Evolutionary conservation across 2,113 vertebrate genomes (phyloP), one percentile per base, ranked within the genome.

Genomic region (Gymnogyps californianus): DNA sequence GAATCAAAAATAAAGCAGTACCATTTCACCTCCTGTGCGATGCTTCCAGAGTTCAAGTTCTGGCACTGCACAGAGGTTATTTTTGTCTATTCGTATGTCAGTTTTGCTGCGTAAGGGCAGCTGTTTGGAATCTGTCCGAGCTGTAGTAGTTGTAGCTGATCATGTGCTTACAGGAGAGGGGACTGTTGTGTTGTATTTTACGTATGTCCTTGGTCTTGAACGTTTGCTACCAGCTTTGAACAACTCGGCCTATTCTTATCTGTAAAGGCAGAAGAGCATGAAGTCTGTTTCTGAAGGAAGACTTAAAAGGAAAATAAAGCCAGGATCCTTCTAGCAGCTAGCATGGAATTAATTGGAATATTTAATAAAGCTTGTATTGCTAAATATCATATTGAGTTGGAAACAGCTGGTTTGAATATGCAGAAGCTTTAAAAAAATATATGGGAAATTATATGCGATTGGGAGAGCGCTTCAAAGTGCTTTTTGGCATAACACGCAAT

Each of bases 301-400:
- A 70, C 15, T 88, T 93, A 58, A 91, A 80, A 85, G 38, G 36
- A 67, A 92, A 93, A 83, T 79, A 95, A 91, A 93, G 57, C 38
- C 42, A 76, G 31, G 40, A 75, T 55, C 16, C 18, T 88, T 90
- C 67, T 57, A 59, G 72, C 40, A 95, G 72, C 31, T 51, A n/a
- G 34, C 34, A 51, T 22, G n/a, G 46, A 86, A 90, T 88, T 83
- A 96, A 88, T 19, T 89, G 46, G 90, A 82, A 95, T 92, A 69
- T 54, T 91, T 85, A 88, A 64, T 66, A 74, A 90, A 49, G 38
- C 22, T 34, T 65, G 16, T 40, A 59, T 29, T 85, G 55, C 32
- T 90, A 83, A 88, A 66, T 83, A 70, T 65, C 26, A 6, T 26
- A 52, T 1, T 40, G 34, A 61, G 28, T 25, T 83, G 21, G 49